phyloP scores from a whole-genome alignment of 2,113 vertebrate species.

The Pelodiscus sinensis region DNA sequence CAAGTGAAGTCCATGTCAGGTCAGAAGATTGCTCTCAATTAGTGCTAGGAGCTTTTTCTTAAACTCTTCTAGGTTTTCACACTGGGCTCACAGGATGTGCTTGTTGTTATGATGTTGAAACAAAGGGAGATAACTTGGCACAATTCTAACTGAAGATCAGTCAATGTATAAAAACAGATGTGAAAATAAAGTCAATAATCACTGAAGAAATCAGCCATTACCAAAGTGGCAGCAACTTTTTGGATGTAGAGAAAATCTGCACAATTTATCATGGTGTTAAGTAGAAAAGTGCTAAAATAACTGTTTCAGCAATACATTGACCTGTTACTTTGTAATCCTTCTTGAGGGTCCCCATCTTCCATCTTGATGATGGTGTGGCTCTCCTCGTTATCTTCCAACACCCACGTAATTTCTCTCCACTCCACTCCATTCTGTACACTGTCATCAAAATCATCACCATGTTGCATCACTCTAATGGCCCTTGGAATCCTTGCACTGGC shows the following conservation, averaged over 20 bases:
- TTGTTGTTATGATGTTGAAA: constrained; percentile 16
- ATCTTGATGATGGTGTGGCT: background rate
- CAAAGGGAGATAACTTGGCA: background rate
- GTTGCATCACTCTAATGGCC: background rate
- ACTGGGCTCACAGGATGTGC: fast-evolving
- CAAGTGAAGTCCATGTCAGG: constrained; percentile 8
- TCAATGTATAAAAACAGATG: background rate
- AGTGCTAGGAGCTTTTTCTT: constrained; percentile 46
- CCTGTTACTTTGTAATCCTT: background rate
- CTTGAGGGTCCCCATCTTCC: background rate
- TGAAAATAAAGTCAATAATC: background rate
- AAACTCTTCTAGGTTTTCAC: background rate
- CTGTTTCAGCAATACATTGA: background rate
- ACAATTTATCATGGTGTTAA: background rate
- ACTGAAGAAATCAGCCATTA: fast-evolving
- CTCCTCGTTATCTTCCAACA: background rate
- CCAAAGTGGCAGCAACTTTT: background rate
- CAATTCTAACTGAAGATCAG: constrained; percentile 4
- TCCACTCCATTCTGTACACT: background rate
- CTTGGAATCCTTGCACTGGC: background rate
- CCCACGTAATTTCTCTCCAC: background rate
- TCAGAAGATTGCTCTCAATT: constrained; percentile 45
- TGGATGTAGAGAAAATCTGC: background rate
- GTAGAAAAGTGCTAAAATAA: background rate
- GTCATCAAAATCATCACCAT: background rate